Evolutionary conservation across 2,113 vertebrate species (phyloP).

Genomic region (Hipposideros armiger): DNA sequence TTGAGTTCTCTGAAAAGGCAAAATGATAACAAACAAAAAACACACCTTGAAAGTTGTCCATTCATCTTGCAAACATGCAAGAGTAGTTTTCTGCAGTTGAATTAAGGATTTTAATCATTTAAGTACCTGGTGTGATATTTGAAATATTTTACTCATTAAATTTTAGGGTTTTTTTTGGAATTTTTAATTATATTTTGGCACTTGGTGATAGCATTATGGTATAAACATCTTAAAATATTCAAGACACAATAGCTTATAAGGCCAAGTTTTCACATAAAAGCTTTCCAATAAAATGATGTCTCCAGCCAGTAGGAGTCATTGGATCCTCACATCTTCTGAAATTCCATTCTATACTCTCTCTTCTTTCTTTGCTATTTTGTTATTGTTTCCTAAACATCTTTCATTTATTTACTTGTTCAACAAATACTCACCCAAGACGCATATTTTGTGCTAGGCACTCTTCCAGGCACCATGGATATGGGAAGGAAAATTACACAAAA

Average conservation of each 20-base stretch:
- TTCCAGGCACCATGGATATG: neutral
- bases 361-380: neutral
- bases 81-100: neutral
- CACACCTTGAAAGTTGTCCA: neutral
- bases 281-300: neutral
- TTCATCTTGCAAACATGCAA: neutral
- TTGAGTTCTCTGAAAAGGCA: neutral
- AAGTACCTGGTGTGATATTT: neutral
- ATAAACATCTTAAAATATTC: neutral
- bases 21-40: neutral
- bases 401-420: neutral
- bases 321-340: neutral
- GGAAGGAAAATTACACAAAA: neutral
- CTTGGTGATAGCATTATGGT: neutral
- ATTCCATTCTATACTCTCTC: neutral
- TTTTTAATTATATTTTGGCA: neutral
- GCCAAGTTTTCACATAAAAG: neutral
- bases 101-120: neutral
- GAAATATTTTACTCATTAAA: neutral
- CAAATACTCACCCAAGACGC: neutral
- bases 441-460: neutral
- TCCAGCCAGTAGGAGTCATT: neutral
- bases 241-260: neutral
- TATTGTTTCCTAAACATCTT: neutral
- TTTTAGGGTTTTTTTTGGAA: neutral